These are phyloP conservation scores for Drosophila neonasuta DNA, from an alignment of 2,888 invertebrate species.

Conservation along the genomic window DNA sequence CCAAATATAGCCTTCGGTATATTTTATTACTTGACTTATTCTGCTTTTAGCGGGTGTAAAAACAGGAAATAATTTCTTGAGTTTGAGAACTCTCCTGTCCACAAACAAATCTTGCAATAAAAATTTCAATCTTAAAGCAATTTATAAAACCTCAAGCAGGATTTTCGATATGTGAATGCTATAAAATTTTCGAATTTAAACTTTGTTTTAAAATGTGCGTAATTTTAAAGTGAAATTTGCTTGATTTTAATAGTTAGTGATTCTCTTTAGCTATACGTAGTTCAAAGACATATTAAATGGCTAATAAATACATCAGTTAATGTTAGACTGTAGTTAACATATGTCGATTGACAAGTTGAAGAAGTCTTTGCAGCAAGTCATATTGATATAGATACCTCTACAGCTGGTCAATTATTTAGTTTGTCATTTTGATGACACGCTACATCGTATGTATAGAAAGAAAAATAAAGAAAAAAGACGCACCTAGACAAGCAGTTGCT, in stretches of 20 bases:
- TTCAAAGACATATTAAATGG: neutral
- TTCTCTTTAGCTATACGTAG: neutral
- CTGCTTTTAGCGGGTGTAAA: too few species aligned
- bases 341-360: neutral
- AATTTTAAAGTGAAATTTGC: neutral
- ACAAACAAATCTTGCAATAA: too few species aligned
- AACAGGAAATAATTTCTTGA: too few species aligned
- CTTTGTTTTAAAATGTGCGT: too few species aligned
- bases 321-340: neutral
- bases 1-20: too few species aligned
- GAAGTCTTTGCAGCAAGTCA: neutral
- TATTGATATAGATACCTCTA: neutral
- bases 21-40: too few species aligned
- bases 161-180: too few species aligned
- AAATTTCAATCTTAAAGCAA: too few species aligned
- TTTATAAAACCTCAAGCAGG: too few species aligned
- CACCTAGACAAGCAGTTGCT: slow-evolving; percentile 24
- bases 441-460: slow-evolving; percentile 5
- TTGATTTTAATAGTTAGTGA: too few species aligned
- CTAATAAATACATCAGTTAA: neutral
- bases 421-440: slow-evolving; percentile 47
- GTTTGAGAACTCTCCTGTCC: too few species aligned
- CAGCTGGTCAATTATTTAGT: slow-evolving; percentile 32
- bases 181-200: too few species aligned
- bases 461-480: slow-evolving; percentile 20